phyloP scores from a whole-genome alignment of 2,888 invertebrate species.

The Eupithecia subumbrata region DNA sequence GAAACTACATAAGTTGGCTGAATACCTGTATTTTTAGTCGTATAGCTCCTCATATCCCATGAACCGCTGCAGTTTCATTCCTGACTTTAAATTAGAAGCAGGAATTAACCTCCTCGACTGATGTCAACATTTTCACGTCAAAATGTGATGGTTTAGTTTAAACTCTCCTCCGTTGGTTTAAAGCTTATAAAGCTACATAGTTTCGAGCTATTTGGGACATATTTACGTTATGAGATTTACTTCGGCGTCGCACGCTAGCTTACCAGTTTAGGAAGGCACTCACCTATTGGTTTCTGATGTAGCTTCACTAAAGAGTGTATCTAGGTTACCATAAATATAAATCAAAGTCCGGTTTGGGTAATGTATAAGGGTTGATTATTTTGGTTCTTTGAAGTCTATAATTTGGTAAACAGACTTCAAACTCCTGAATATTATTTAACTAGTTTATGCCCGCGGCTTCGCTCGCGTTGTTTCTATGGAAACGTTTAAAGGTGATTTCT shows the following conservation, averaged over 20 bases:
- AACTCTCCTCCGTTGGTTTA: neutral
- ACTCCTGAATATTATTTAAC: no score
- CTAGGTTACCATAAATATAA: no score
- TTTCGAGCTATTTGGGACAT: constrained; percentile 3
- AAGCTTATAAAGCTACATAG: constrained; percentile 4
- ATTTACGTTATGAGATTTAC: constrained; percentile 5
- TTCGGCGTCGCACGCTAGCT: neutral
- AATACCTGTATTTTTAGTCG: neutral
- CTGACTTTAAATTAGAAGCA: constrained; percentile 5
- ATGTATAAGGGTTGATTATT: no score
- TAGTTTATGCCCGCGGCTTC: no score
- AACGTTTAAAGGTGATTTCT: no score
- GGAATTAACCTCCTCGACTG: constrained; percentile 6
- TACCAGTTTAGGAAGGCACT: neutral
- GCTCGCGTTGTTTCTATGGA: no score
- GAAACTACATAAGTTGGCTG: neutral
- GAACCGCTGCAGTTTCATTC: constrained; percentile 3
- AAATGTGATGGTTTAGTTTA: constrained; percentile 14
- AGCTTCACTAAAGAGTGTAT: neutral
- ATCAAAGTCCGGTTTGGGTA: no score
- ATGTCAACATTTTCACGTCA: constrained; percentile 34
- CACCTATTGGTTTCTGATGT: neutral
- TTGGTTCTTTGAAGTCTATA: no score
- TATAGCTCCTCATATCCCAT: neutral
- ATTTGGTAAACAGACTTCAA: no score